Evolutionary conservation across 1,140 invertebrate genomes (phyloP), one percentile per base, ranked within the genome.

Genomic region (Tetramorium parvispinum): DNA sequence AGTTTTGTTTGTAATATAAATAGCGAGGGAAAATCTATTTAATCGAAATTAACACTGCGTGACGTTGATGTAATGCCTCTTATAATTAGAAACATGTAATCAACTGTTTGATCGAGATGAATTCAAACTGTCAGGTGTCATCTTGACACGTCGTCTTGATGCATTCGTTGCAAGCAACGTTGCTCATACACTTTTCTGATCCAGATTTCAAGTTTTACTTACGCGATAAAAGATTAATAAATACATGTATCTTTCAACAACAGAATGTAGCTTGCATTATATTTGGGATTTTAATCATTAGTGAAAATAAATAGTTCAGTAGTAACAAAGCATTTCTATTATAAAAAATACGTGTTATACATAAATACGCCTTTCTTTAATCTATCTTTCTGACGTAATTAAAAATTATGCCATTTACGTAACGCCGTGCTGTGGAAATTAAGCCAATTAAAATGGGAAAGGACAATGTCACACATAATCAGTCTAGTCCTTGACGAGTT

Each of bases 71-170:
- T 11, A 16, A 40, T 3, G 76, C 16, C 5, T 5, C 57, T 32
- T 21, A 46, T 16, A 21, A 43, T 32, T 21, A 46, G 24, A 21
- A 43, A 7, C 7, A 3, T n/a, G n/a, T 51, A 66, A 65, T 79
- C n/a, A 16, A 18, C 11, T 24, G 11, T 24, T 79, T 40, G 43
- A 51, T 66, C 76, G 59, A 66, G 59, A 79, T 18, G 43, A 66
- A n/a, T 78, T 43, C n/a, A 53, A 76, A n/a, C 21, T 77, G 75
- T 61, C 55, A 66, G 59, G 27, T 79, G 43, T 66, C 37, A 43
- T 43, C 24, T 78, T n/a, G 76, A 51, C n/a, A 10, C 40, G 16
- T 57, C 53, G 40, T 78, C 24, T 57, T n/a, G 51, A 46, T 49
- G 24, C 21, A 61, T n/a, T 75, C 16, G 46, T 32, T 32, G 32